Base-by-base conservation (phyloP, 23 tunicate species). In the Styela clava region DNA sequence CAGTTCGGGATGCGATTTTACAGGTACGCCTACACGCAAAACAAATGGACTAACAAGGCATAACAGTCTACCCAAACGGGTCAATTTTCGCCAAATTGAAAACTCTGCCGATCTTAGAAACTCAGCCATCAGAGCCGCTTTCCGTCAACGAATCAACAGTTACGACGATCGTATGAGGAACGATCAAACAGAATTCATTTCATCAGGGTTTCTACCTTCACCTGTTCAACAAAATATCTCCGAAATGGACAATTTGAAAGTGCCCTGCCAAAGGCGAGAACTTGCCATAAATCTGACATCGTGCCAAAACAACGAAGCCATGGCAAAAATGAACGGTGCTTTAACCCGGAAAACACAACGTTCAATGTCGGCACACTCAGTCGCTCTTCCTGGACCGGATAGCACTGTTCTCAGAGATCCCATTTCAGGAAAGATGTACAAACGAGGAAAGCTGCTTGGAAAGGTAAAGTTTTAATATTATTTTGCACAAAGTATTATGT, bases 291-390 rank as follows among this genome's bases (percentile, higher is more conserved):
- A 67, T 67, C 22, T 67, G 24, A 25, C 71, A 29, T 24, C 71
- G 31, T 27, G 31, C 31, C 71, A 16, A 1, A 29, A 22, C 30
- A 25, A 16, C 30, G 31, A 67, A 67, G 71, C 71, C 71, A 27
- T 1, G 16, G 24, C 71, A 27, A 67, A 27, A 29, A 29, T 25
- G 30, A 16, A 25, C 30, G 31, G 31, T 25, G 71, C 71, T 67
- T 24, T 25, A 16, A 24, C 27, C 9, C 67, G 81, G 22, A 76
- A 76, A 44, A 76, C 81, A 3, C 81, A 76, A 2, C 81, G 81
- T 44, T 76, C 81, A 24, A 76, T 76, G 81, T 76, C 81, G 20
- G 81, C 81, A 44, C 81, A 76, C 52, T 76, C 81, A 22, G 81
- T 56, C 18, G 81, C 81, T 19, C 52, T 44, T 22, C 81, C 81